These are phyloP conservation scores for Lochmaea capreae DNA, from an alignment of 2,888 invertebrate genomes.

Conservation along the genomic window DNA sequence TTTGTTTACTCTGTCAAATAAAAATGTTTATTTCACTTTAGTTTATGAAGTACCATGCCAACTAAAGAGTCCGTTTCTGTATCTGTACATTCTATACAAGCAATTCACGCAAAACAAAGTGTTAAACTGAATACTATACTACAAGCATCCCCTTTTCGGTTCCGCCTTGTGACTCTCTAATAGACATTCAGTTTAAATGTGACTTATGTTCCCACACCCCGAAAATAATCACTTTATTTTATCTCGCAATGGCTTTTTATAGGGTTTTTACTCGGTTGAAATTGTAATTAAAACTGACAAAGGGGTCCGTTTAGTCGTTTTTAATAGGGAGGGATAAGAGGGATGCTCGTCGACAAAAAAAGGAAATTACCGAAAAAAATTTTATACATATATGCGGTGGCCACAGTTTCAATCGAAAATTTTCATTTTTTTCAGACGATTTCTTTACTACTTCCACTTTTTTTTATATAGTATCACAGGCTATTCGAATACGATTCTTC, in stretches of 20 bases:
- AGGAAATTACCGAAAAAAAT: conserved; percentile 14
- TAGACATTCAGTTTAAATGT: conserved; percentile 47
- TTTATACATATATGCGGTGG: neutral
- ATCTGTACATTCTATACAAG: neutral
- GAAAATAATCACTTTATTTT: conserved; percentile 45
- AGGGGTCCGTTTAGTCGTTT: conserved; percentile 38
- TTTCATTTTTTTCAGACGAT: neutral
- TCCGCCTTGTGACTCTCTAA: conserved; percentile 51
- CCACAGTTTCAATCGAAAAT: too few relatives aligned
- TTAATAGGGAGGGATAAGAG: conserved; percentile 30
- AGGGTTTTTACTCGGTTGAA: conserved; percentile 39
- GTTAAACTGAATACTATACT: conserved; percentile 48
- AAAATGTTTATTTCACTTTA: too few relatives aligned
- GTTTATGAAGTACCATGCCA: too few relatives aligned
- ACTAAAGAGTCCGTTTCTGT: neutral
- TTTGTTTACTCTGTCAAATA: too few relatives aligned
- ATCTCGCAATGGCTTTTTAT: conserved; percentile 44
- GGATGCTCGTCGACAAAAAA: conserved; percentile 2
- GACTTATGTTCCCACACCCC: conserved; percentile 49
- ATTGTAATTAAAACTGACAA: conserved; percentile 47
- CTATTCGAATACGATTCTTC: too few relatives aligned
- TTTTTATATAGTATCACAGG: too few relatives aligned
- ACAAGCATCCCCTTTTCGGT: conserved; percentile 46
- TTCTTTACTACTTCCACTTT: too few relatives aligned
- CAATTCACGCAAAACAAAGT: conserved; percentile 38